A percentile compares a stretch with the other conserved stretches of the same genome.
Conservation (phyloP, 2,113 vertebrate genomes). For the Pontoporia blainvillei region DNA sequence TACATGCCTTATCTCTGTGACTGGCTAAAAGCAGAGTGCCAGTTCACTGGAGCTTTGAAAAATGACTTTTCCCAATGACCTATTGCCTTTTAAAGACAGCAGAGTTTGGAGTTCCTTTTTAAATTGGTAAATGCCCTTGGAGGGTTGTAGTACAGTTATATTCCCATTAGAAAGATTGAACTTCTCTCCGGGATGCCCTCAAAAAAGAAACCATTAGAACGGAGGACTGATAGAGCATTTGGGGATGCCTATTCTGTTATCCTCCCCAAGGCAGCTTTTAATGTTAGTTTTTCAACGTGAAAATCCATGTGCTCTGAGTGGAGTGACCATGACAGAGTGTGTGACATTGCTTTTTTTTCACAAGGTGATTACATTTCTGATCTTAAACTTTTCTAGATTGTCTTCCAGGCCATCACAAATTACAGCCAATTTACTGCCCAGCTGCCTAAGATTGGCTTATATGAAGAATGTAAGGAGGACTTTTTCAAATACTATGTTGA, state of each 20-base stretch:
- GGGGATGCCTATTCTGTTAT: conserved; percentile 51
- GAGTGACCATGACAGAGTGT: background rate
- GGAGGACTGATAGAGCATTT: conserved; percentile 41
- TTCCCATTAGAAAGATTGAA: conserved; percentile 71
- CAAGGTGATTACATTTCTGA: background rate
- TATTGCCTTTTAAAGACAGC: conserved; percentile 68
- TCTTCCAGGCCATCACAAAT: background rate
- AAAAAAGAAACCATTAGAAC: conserved; percentile 73
- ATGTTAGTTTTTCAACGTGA: conserved; percentile 36
- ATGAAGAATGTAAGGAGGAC: background rate
- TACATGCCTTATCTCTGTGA: conserved; percentile 66
- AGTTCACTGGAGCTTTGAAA: conserved; percentile 76
- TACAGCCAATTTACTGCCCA: background rate
- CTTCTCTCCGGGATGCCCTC: conserved; percentile 57
- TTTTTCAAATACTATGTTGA: background rate
- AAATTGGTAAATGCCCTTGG: conserved; percentile 69
- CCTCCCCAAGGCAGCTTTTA: conserved; percentile 60
- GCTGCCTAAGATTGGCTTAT: background rate
- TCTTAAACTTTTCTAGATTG: conserved; percentile 25
- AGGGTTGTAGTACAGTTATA: conserved; percentile 64
- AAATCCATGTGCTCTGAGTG: background rate
- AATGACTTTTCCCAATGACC: conserved; percentile 74
- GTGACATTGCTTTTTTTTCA: background rate
- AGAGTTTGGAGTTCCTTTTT: conserved; percentile 63
- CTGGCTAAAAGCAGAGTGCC: conserved; percentile 71